Evolutionary conservation across 2,888 invertebrate genomes (phyloP).

Genomic region (Congeria kusceri): DNA sequence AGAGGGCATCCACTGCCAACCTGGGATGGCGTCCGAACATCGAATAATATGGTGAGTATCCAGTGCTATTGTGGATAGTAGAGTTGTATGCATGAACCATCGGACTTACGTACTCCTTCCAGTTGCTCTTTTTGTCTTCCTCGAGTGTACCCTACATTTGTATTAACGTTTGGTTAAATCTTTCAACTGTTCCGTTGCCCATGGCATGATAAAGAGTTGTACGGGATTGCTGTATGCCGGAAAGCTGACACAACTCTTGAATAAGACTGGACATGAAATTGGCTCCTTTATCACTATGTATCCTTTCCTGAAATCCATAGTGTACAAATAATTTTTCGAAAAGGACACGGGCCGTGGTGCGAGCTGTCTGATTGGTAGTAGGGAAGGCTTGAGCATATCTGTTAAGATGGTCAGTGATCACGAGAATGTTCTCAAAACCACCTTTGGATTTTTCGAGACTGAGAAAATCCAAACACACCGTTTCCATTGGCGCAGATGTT

Average conservation of each 20-base stretch:
- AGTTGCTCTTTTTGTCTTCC: conserved; percentile 28
- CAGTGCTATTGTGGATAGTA: conserved; percentile 40
- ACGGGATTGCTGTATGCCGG: conserved; percentile 33
- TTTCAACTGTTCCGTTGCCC: conserved; percentile 52
- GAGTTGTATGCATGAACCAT: conserved; percentile 40
- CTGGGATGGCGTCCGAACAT: conserved; percentile 52
- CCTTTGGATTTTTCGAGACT: background rate
- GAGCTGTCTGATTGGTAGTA: conserved; percentile 1
- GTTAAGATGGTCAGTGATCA: conserved; percentile 39
- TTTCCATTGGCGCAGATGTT: background rate
- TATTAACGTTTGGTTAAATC: conserved; percentile 41
- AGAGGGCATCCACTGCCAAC: conserved; percentile 42
- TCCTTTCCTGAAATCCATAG: conserved; percentile 17
- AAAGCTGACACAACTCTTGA: conserved; percentile 24
- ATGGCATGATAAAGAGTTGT: conserved; percentile 54
- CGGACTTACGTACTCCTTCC: conserved; percentile 36
- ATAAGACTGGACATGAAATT: conserved; percentile 32
- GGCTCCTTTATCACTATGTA: conserved; percentile 46
- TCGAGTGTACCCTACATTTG: conserved; percentile 36
- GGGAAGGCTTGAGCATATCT: conserved; percentile 18
- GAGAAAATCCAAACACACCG: background rate
- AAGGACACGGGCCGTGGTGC: background rate
- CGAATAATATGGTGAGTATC: conserved; percentile 38
- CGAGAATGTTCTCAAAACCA: conserved; percentile 16
- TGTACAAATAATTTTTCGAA: conserved; percentile 6